Base-by-base conservation (phyloP, 2,888 invertebrate species). In the Aleiodes leptofemur region DNA sequence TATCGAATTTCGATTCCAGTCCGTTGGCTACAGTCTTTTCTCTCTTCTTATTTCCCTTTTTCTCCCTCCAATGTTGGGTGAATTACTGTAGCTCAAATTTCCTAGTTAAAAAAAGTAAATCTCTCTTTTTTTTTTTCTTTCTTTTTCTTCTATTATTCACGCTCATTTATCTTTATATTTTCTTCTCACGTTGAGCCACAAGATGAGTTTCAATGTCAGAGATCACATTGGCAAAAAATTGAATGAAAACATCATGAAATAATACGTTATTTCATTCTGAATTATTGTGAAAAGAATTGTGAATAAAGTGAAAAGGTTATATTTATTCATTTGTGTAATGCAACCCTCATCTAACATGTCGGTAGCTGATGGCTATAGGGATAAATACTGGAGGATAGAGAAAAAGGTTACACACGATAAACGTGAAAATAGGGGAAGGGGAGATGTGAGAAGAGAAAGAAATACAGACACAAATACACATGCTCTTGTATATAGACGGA, bases 1-100 rank as follows among this genome's bases (percentile, higher is more conserved):
- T 82, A 85, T 86, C 85, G 84, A 83, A 83, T 85, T 86, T 86
- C 85, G 83, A 86, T 86, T 85, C 82, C 80, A 72, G 76, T 70
- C 73, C 77, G 74, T 74, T 71, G 79, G 73, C 61, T 48, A 66
- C 70, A 76, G 68, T 76, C 77, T 77, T 78, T 34, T 7, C 13
- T 7, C 34, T 29, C 13, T 53, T 76, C 68, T 68, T 68, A 23
- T 34, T 66, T 55, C 29, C 38, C 38, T 51, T 50, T 29, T 51
- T 69, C 53, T 61, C 61, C 38, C 53, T 64, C 48, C 38, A 57
- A 34, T 29, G 57, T 59, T 72, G 59, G 14, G 51, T 34, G 64
- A 76, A 69, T 73, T 66, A 57, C 69, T 23, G 64, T 16, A n/a
- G 69, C 76, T 73, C 73, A 16, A 69, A 69, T 73, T 70, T 16